phyloP scores from a whole-genome alignment of 2,113 vertebrate genomes.

The Corynorhinus townsendii region DNA sequence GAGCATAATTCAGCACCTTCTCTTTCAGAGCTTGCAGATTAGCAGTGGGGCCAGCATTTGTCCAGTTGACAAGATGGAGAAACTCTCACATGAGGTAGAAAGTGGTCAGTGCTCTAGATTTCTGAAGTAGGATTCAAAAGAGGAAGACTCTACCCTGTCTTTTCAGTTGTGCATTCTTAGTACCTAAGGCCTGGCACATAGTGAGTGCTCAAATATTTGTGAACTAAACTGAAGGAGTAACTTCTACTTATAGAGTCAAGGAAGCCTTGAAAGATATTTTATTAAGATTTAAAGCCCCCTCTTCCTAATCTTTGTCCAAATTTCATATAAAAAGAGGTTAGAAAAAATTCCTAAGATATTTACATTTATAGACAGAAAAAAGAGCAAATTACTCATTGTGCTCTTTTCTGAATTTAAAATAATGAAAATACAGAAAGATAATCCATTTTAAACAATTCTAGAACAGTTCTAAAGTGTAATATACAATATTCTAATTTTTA shows the following conservation, averaged over 20 bases:
- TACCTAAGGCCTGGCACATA: background rate
- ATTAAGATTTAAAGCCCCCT: background rate
- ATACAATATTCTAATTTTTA: background rate
- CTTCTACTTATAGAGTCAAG: background rate
- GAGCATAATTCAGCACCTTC: background rate
- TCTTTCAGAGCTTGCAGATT: background rate
- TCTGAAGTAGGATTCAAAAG: background rate
- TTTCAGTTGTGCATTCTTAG: background rate
- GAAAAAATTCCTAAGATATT: background rate
- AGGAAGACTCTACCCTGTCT: background rate
- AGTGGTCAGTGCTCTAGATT: background rate
- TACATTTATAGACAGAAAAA: background rate
- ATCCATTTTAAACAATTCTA: background rate
- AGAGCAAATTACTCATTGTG: background rate
- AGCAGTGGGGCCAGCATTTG: background rate
- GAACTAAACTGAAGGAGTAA: background rate
- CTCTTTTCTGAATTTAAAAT: background rate
- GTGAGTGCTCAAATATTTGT: background rate
- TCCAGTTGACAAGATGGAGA: background rate
- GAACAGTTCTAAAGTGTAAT: background rate
- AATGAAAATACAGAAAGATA: background rate
- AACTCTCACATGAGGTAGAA: background rate
- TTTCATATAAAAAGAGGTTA: background rate
- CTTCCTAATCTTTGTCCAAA: background rate
- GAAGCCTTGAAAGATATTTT: background rate